Evolutionary conservation across 2,113 vertebrate species (phyloP).

Genomic region (Zosterops japonicus): DNA sequence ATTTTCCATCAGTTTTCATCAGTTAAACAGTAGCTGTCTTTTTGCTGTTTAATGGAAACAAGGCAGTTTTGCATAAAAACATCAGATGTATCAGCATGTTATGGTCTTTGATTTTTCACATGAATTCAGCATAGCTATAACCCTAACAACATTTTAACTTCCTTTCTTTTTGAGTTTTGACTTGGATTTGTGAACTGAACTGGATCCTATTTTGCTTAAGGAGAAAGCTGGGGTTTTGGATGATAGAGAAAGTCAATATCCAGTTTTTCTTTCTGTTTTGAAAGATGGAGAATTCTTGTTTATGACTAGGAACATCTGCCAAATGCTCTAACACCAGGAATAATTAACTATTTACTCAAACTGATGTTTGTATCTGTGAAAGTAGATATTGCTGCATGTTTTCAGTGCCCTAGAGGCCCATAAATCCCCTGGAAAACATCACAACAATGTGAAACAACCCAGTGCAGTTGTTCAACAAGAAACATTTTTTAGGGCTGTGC

Average conservation of each 20-base stretch:
- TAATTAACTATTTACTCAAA: slow-evolving; percentile 57
- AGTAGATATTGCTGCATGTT: slow-evolving; percentile 26
- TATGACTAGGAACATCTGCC: background rate
- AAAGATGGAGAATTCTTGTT: slow-evolving; percentile 10
- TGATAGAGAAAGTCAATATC: background rate
- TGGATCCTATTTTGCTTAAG: background rate
- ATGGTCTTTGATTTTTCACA: background rate
- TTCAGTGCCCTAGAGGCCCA: slow-evolving; percentile 12
- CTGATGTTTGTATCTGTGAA: slow-evolving; percentile 17
- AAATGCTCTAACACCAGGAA: slow-evolving; percentile 12
- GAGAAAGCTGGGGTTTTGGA: background rate
- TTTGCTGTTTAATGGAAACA: slow-evolving; percentile 28
- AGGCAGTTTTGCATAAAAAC: slow-evolving; percentile 1
- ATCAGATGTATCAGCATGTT: background rate
- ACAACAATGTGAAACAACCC: slow-evolving; percentile 4
- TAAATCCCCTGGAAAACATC: slow-evolving; percentile 42
- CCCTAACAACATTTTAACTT: background rate
- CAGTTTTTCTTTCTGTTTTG: slow-evolving; percentile 5
- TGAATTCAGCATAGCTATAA: background rate
- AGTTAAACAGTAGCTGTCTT: slow-evolving; percentile 50
- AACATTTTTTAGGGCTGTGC: background rate
- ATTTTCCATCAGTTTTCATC: slow-evolving; percentile 54
- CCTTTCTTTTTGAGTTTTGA: background rate
- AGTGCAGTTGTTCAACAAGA: background rate
- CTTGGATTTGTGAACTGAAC: background rate